Percentiles rank a stretch among this genome's conserved stretches.
Evolutionary conservation across 2,113 vertebrate species (phyloP).

Genomic region (Hyperoodon ampullatus): DNA sequence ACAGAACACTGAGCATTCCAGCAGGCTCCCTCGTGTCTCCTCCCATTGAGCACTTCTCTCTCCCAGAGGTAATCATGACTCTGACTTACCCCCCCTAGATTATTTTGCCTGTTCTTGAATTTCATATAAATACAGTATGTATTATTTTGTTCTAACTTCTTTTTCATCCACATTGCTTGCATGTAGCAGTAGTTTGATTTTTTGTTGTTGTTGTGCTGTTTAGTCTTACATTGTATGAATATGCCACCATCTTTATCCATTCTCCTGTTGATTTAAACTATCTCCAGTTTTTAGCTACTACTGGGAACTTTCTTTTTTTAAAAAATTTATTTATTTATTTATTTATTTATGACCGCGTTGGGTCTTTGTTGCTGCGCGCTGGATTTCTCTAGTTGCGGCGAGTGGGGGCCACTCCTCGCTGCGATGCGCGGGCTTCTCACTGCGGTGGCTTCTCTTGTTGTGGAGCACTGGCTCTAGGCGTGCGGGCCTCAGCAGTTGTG

Average conservation of each 20-base stretch:
- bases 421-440: too few species aligned
- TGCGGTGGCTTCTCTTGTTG: too few species aligned
- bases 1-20: background rate
- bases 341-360: too few species aligned
- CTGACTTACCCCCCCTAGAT: background rate
- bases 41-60: background rate
- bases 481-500: too few species aligned
- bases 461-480: too few species aligned
- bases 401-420: too few species aligned
- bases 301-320: background rate
- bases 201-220: background rate
- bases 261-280: background rate
- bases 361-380: too few species aligned
- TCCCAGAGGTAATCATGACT: background rate
- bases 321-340: too few species aligned
- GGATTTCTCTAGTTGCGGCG: too few species aligned
- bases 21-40: background rate
- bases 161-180: background rate
- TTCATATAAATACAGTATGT: background rate
- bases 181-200: background rate
- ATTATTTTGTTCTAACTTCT: background rate
- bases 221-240: background rate
- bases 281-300: background rate
- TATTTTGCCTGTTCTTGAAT: background rate
- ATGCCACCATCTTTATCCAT: background rate